Evolutionary conservation across 1,140 invertebrate species (phyloP).

Genomic region (Ericerus pela): DNA sequence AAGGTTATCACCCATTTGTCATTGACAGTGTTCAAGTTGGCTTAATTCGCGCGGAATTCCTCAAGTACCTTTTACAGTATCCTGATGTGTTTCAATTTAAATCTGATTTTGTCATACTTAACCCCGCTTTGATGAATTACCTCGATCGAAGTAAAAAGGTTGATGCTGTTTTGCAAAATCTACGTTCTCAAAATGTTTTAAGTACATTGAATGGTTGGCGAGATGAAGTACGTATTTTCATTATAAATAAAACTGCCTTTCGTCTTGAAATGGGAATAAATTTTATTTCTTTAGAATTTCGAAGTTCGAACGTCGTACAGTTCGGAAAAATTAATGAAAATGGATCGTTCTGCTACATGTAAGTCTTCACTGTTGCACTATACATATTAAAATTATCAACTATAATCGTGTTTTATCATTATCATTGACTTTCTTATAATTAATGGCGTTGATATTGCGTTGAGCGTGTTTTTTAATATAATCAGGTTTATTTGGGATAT

Average conservation of each 20-base stretch:
- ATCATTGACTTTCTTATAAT: no score
- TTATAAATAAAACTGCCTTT: not conserved
- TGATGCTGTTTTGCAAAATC: constrained; percentile 59
- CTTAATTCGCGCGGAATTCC: constrained; percentile 62
- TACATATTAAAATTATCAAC: not conserved
- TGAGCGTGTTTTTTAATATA: constrained; percentile 19
- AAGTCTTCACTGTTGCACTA: constrained; percentile 25
- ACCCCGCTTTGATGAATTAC: constrained; percentile 69
- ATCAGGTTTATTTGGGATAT: constrained; percentile 78
- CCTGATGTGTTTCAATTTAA: constrained; percentile 51
- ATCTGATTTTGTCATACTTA: constrained; percentile 55
- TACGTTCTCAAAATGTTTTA: constrained; percentile 48
- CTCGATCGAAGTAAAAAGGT: constrained; percentile 58
- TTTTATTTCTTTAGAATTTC: constrained; percentile 47
- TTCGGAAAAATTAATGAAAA: constrained; percentile 59
- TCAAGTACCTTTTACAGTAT: constrained; percentile 59
- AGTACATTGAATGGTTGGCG: constrained; percentile 70
- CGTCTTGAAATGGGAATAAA: not conserved
- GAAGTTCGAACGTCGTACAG: constrained; percentile 59
- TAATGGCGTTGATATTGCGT: no score
- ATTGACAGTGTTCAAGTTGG: constrained; percentile 78
- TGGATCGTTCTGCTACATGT: constrained; percentile 84
- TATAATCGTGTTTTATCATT: not conserved
- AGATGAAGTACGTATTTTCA: constrained; percentile 49
- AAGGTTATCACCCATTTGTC: constrained; percentile 67